Percentiles rank a stretch among this genome's conserved stretches.
Evolutionary conservation across 2,888 invertebrate species (phyloP).

Genomic region (Sympetrum striolatum): DNA sequence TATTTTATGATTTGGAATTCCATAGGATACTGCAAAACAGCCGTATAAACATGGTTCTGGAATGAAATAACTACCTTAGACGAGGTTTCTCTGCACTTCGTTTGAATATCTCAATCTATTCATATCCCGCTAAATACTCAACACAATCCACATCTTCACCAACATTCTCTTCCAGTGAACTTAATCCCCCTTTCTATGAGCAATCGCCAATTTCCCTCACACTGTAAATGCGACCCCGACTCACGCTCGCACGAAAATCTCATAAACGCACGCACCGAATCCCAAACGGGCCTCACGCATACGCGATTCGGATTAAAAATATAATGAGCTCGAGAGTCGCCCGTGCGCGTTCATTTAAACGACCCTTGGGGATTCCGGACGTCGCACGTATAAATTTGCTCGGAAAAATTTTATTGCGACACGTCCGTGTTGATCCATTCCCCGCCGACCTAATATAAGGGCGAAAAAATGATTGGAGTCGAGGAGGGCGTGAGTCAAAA

Average conservation of each 20-base stretch:
- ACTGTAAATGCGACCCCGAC: not conserved
- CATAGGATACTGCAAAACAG: too few relatives aligned
- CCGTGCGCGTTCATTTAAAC: not conserved
- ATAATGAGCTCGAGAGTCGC: not conserved
- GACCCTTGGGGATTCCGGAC: not conserved
- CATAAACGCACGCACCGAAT: not conserved
- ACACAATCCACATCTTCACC: too few relatives aligned
- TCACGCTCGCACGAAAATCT: not conserved
- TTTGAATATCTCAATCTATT: too few relatives aligned
- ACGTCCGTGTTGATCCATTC: not conserved
- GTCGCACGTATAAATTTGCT: not conserved
- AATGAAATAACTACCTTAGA: too few relatives aligned
- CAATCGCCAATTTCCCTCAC: not conserved
- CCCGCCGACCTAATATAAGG: not conserved
- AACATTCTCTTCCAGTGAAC: too few relatives aligned
- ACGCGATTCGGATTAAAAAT: too few relatives aligned
- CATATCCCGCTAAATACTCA: too few relatives aligned
- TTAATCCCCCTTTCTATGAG: not conserved
- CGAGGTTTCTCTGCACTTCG: too few relatives aligned
- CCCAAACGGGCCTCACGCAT: too few relatives aligned
- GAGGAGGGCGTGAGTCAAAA: not conserved
- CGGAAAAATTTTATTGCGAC: not conserved
- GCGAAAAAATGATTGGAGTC: not conserved
- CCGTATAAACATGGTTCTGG: too few relatives aligned
- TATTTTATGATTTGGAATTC: too few relatives aligned